Base-by-base conservation (phyloP, 2,113 vertebrate species). In the Siniperca chuatsi region DNA sequence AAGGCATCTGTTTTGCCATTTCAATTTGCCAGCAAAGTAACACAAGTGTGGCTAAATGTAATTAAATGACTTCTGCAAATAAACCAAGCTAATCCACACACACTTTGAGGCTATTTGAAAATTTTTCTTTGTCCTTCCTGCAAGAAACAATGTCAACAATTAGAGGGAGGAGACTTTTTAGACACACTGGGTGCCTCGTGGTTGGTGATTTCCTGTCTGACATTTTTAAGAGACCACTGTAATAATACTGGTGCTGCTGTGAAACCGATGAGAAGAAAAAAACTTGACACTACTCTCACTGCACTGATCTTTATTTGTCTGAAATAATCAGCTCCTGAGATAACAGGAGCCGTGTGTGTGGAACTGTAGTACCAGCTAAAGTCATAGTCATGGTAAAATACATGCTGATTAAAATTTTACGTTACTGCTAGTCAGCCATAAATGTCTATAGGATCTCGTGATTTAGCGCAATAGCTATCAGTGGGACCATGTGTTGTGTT, bases 11-110 rank as follows among this genome's bases (percentile, higher is more conserved):
- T 71, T 52, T 64, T 23, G 4, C 15, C n/a, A 23, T 72, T 79
- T 70, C 13, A 69, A 2, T 50, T 23, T 18, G 33, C 60, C 23
- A 65, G n/a, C 8, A 44, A 4, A 44, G 54, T 48, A n/a, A 21
- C 50, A 50, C 25, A 40, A 65, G 42, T 52, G 16, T 60, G 33
- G 23, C 12, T n/a, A 23, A 16, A 23, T 62, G 54, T 54, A 12
- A 82, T 82, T 44, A 18, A 64, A 52, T 73, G 11, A 37, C 37
- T 57, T 78, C 20, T 54, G 62, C 46, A 69, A 74, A 61, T 62
- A 79, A 79, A 74, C 70, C 70, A 16, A 44, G 18, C 44, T 67
- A 68, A 79, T 84, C 64, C 62, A 61, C 20, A 23, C 11, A 9
- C 23, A 79, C 10, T 75, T 35, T 42, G 15, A 61, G 15, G 46